phyloP scores from a whole-genome alignment of 2,113 vertebrate genomes.

The Poicephalus gulielmi region DNA sequence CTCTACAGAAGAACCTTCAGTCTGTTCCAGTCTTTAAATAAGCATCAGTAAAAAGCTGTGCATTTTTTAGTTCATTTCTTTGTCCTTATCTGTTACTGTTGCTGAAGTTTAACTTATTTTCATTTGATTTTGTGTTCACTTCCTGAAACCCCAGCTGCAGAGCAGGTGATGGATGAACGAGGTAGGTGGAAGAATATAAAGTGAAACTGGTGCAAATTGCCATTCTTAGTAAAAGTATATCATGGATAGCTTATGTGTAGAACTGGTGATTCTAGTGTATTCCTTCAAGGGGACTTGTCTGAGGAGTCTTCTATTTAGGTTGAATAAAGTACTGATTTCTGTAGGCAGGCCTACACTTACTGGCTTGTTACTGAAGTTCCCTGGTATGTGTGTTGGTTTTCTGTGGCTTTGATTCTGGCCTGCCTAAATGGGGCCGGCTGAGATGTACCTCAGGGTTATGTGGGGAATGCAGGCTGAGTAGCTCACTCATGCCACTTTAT shows the following conservation, averaged over 20 bases:
- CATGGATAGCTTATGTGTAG: neutral
- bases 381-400: rapidly evolving
- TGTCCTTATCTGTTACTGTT: neutral
- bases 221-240: neutral
- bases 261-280: neutral
- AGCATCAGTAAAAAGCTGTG: neutral
- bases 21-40: neutral
- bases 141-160: neutral
- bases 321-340: neutral
- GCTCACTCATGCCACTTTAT: neutral
- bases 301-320: rapidly evolving
- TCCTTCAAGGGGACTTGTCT: neutral
- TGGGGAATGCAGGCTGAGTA: neutral
- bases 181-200: neutral
- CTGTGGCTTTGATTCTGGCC: neutral
- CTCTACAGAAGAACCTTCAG: neutral
- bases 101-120: neutral
- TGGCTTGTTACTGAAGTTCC: neutral
- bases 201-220: neutral
- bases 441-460: no score
- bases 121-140: neutral
- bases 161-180: neutral
- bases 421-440: neutral
- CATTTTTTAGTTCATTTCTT: neutral
- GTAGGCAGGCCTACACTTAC: neutral